Evolutionary conservation across 2,888 invertebrate species (phyloP).

Genomic region (Teleiodes luculella): DNA sequence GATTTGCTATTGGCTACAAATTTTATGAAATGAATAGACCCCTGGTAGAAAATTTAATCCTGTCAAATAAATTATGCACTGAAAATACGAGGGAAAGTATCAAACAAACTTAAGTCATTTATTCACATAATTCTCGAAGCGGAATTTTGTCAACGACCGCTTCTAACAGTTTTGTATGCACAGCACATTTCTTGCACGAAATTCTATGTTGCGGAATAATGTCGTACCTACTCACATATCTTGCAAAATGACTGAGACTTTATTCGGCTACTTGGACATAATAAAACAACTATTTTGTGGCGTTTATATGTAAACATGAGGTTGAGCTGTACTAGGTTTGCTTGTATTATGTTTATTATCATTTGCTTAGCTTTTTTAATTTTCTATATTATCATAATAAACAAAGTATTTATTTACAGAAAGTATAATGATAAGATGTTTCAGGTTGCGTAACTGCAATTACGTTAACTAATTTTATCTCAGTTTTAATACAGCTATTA

Average conservation of each 20-base stretch:
- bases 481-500: no score
- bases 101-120: background rate
- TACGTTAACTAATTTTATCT: no score
- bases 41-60: no score
- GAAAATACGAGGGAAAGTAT: no score
- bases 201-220: constrained; percentile 14
- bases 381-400: no score
- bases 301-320: constrained; percentile 7
- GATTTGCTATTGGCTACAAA: no score
- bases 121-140: background rate
- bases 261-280: constrained; percentile 4
- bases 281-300: constrained; percentile 1
- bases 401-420: no score
- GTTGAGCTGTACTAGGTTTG: background rate
- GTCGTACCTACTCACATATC: background rate
- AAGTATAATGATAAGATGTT: no score
- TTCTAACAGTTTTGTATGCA: constrained; percentile 8
- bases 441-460: no score
- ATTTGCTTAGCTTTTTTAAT: no score
- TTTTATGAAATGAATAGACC: no score
- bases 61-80: no score
- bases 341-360: background rate
- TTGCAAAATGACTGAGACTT: background rate
- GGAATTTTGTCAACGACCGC: background rate
- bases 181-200: constrained; percentile 14